Evolutionary conservation across 2,888 invertebrate species (phyloP), one percentile per base, ranked within the genome.

Genomic region (Pachymerium ferrugineum): DNA sequence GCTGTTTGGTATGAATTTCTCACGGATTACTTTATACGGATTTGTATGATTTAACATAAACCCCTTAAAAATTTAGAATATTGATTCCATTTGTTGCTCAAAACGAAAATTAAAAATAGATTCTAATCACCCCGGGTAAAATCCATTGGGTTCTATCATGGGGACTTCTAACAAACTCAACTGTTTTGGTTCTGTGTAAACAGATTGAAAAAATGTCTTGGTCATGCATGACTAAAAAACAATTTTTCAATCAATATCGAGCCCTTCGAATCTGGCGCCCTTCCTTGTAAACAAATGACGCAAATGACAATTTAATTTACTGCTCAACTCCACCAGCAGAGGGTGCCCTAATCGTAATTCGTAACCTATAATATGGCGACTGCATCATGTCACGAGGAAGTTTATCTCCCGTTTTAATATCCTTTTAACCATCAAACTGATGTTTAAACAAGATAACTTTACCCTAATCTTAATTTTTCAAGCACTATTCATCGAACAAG

Each of bases 201-300:
- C 75, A n/a, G 75, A 72, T 19, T 75, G 75, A 35, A 75, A 10
- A 14, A 74, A 72, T 42, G 74, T 73, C 67, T 70, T 19, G 19
- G 70, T 70, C 47, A 54, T 6, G 10, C 47, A 54, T 54, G 47
- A 22, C 47, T 54, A 54, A 16, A 54, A n/a, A 54, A n/a, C n/a
- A 10, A 10, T n/a, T 22, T 19, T 22, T 19, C 16, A 54, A 10
- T 54, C n/a, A n/a, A n/a, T 16, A 54, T 54, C 47, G 47, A 54
- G 22, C 16, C 10, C 6, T 16, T 54, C 47, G 47, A 54, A 54
- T 54, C 19, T 19, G 19, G 16, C 47, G 47, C 19, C n/a, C 47
- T 47, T 14, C 35, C 35, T 1, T 35, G 35, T 14, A 14, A n/a
- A 35, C 16, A 14, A 8, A 38, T 6, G 16, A 2, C 3, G 38